Evolutionary conservation across 2,888 invertebrate species (phyloP), one percentile per base, ranked within the genome.

Genomic region (Chaitophorus viminalis): DNA sequence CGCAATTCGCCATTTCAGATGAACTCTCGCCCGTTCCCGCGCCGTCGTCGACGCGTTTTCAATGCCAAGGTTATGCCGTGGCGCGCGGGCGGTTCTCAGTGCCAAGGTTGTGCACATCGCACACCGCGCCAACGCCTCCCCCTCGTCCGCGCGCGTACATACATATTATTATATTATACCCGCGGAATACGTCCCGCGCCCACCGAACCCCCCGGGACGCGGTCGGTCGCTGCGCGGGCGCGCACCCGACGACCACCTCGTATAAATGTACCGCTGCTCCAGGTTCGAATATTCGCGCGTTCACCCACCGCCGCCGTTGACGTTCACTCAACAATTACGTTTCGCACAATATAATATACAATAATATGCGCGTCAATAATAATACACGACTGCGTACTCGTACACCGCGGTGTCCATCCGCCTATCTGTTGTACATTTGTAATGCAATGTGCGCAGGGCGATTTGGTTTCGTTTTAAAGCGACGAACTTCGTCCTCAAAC

Each of bases 31-130:
- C 39, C 29, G 79, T n/a, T n/a, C 81, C 25, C 70, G 33, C 1
- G n/a, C 79, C 60, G 21, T 1, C 74, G 90, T 90, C 90, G 90
- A 21, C n/a, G 88, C n/a, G 88, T 79, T 89, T 89, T 89, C 89
- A 89, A 82, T 88, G 89, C 89, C 89, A 89, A 89, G 89, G 89
- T 89, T 87, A 89, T 25, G 84, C n/a, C n/a, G 29, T 8, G 39
- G 46, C 86, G 68, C 76, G 46, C 72, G 78, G 79, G 72, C 87
- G 21, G 52, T n/a, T 39, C 79, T 88, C 84, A 83, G 84, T 87
- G 88, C 88, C 89, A 88, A 86, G 89, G 89, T 89, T 89, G 89
- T 77, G 74, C 81, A 82, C 65, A 70, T 25, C 36, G 74, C 74
- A 31, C 31, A n/a, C 76, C 89, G 85, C 85, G 85, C 89, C 68